A percentile compares a stretch with the other conserved stretches of the same genome.
Evolutionary conservation across 2,113 vertebrate genomes (phyloP).

Genomic region (Xiphophorus couchianus): DNA sequence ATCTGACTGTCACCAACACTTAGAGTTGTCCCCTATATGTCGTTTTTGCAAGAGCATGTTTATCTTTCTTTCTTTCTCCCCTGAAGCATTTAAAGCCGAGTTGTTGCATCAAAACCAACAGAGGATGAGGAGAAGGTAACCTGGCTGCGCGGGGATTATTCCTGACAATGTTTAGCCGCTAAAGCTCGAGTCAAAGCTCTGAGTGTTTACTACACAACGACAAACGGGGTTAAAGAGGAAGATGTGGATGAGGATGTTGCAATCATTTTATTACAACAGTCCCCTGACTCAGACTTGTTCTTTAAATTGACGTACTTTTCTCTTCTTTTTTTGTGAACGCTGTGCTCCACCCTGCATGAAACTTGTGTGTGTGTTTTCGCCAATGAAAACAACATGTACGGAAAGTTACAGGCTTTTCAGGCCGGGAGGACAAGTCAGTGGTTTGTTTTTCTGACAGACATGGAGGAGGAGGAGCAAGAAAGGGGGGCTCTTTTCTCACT

Average conservation of each 20-base stretch:
- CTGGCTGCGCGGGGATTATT: constrained; percentile 30
- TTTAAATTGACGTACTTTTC: constrained; percentile 19
- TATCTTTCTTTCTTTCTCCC: constrained; percentile 16
- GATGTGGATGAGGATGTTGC: constrained; percentile 30
- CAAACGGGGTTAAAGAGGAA: constrained; percentile 39
- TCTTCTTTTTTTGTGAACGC: constrained; percentile 2
- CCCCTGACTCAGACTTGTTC: constrained; percentile 20
- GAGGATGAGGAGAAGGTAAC: constrained; percentile 10
- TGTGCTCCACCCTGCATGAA: constrained; percentile 9
- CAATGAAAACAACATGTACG: constrained; percentile 29
- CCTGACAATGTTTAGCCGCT: constrained; percentile 8
- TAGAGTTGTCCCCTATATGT: constrained; percentile 41
- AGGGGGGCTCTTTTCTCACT: constrained; percentile 36
- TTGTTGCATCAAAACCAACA: constrained; percentile 18
- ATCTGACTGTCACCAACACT: constrained; percentile 51
- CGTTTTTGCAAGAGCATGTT: constrained; percentile 17
- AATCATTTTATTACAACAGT: constrained; percentile 44
- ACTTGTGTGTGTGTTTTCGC: constrained; percentile 16
- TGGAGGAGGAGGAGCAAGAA: not conserved
- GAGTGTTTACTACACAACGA: constrained; percentile 17
- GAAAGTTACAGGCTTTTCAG: constrained; percentile 43
- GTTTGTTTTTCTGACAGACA: constrained; percentile 57
- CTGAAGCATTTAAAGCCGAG: constrained; percentile 24
- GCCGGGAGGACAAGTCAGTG: constrained; percentile 51
- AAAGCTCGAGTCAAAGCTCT: not conserved